phyloP scores from a whole-genome alignment of 1,140 invertebrate genomes.

The Penaeus indicus region DNA sequence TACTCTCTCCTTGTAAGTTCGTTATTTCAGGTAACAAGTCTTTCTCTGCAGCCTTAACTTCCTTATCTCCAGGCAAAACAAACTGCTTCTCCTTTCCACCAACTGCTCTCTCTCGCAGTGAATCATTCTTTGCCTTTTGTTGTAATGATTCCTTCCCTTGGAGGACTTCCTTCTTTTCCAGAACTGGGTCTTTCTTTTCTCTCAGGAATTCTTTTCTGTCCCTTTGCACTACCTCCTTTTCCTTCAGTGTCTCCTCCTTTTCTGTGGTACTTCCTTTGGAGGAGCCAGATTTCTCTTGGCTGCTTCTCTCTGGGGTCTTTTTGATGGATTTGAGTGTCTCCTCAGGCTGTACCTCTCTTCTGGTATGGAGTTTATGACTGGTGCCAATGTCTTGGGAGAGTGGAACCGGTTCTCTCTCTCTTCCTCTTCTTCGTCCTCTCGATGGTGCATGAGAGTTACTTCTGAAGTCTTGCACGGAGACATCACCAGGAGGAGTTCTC shows the following conservation, averaged over 20 bases:
- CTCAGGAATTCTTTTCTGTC: constrained; percentile 29
- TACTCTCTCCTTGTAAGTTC: too few relatives aligned
- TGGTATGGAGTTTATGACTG: constrained; percentile 22
- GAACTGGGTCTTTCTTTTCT: constrained; percentile 2
- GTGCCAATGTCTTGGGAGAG: constrained; percentile 29
- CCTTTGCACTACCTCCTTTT: constrained; percentile 6
- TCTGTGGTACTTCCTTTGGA: constrained; percentile 42
- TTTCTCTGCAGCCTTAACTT: too few relatives aligned
- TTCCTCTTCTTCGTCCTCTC: constrained; percentile 56
- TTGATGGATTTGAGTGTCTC: constrained; percentile 46
- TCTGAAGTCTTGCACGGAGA: constrained; percentile 54
- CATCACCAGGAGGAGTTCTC: constrained; percentile 56
- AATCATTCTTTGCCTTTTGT: not conserved
- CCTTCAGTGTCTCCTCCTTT: constrained; percentile 47
- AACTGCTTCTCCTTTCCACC: too few relatives aligned
- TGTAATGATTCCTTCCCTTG: constrained; percentile 16
- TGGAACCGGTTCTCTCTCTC: constrained; percentile 55
- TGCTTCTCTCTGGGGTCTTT: constrained; percentile 45
- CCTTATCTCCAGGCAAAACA: too few relatives aligned
- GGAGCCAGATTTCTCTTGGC: constrained; percentile 39
- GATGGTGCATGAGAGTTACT: constrained; percentile 56
- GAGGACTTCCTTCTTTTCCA: not conserved
- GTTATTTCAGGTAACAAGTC: too few relatives aligned
- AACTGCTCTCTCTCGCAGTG: too few relatives aligned
- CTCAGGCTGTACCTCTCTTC: constrained; percentile 62